Evolutionary conservation across 2,888 invertebrate species (phyloP).

Genomic region (Hydropsyche betteni): DNA sequence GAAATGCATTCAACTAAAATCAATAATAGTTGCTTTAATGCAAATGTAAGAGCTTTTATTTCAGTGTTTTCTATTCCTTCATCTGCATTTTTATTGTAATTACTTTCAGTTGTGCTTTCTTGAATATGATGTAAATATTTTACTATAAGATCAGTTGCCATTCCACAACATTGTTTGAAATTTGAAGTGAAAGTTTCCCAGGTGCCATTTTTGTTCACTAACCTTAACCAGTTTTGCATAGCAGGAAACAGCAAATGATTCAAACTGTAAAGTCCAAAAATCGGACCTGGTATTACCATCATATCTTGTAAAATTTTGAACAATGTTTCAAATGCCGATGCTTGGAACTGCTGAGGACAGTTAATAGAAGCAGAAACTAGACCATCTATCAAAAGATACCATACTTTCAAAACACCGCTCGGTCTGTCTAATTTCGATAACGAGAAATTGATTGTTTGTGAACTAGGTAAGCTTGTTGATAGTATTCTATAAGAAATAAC

Average conservation of each 20-base stretch:
- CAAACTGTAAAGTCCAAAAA: conserved; percentile 90
- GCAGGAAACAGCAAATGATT: conserved; percentile 91
- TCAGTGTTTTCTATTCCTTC: conserved; percentile 63
- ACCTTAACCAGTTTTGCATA: conserved; percentile 92
- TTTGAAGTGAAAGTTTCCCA: conserved; percentile 85
- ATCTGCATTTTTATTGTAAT: conserved; percentile 59
- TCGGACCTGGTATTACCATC: conserved; percentile 82
- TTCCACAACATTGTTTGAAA: conserved; percentile 94
- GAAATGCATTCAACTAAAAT: conserved; percentile 91
- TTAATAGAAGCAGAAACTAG: conserved; percentile 82
- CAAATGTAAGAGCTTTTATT: conserved; percentile 71
- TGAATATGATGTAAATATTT: conserved; percentile 82
- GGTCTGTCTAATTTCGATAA: conserved; percentile 77
- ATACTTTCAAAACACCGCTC: conserved; percentile 87
- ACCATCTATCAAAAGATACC: conserved; percentile 90
- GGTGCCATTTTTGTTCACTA: conserved; percentile 75
- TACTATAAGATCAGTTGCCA: conserved; percentile 90
- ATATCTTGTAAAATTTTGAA: conserved; percentile 85
- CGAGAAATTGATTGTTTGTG: conserved; percentile 66
- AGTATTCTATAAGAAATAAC: conserved; percentile 73
- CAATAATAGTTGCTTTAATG: conserved; percentile 84
- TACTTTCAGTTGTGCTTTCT: conserved; percentile 61
- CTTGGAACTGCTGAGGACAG: conserved; percentile 89
- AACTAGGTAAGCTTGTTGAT: conserved; percentile 64
- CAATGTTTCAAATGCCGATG: conserved; percentile 85